Conservation (phyloP, 1,140 invertebrate genomes). For the Cephus cinctus region DNA sequence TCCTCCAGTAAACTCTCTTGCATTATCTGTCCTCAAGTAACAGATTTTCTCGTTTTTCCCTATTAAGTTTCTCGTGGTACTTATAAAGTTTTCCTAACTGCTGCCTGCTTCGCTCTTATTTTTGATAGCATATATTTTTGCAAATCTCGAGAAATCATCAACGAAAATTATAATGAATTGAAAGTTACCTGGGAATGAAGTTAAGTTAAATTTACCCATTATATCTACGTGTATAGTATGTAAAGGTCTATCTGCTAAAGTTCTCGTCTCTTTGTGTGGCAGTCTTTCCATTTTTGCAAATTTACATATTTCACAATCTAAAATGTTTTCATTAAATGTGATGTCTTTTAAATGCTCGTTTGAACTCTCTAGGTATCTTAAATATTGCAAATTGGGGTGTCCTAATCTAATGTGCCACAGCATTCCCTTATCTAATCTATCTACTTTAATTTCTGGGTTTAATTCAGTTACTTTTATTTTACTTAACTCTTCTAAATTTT, state of each 20-base stretch:
- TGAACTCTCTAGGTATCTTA: constrained; percentile 15
- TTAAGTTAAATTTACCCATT: constrained; percentile 14
- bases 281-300: constrained; percentile 11
- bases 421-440: constrained; percentile 14
- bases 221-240: constrained; percentile 15
- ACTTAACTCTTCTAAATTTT: constrained; percentile 13
- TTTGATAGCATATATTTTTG: constrained; percentile 16
- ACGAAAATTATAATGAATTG: constrained; percentile 12
- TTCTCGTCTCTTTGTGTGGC: constrained; percentile 9
- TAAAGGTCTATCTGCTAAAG: constrained; percentile 2
- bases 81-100: constrained; percentile 10
- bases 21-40: constrained; percentile 19
- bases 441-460: neutral
- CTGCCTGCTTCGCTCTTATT: constrained; percentile 15
- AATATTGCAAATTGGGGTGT: constrained; percentile 13
- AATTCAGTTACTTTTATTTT: constrained; percentile 3
- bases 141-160: constrained; percentile 15
- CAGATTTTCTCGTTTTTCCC: constrained; percentile 19
- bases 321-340: constrained; percentile 15
- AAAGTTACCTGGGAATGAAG: constrained; percentile 2
- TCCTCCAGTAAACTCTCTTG: constrained; percentile 18
- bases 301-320: constrained; percentile 15
- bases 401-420: constrained; percentile 22
- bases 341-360: constrained; percentile 8
- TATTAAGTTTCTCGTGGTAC: constrained; percentile 15